Evolutionary conservation across 2,888 invertebrate genomes (phyloP).

Genomic region (Leptinotarsa haldemani): DNA sequence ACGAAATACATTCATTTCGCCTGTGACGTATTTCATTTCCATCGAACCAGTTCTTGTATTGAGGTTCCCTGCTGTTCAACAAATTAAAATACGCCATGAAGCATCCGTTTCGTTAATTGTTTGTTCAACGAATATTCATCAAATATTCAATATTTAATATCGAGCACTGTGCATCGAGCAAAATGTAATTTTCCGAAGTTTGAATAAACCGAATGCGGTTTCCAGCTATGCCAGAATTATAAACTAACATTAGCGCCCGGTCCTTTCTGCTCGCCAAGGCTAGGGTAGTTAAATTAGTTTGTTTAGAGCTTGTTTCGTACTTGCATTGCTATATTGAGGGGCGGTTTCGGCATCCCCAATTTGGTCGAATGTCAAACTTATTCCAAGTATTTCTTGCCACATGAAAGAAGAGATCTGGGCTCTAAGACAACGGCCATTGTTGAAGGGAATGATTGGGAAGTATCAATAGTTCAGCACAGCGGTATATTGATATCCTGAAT

Average conservation of each 20-base stretch:
- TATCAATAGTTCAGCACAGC: not conserved
- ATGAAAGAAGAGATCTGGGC: conserved; percentile 18
- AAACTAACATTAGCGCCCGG: conserved; percentile 46
- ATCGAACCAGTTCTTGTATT: not conserved
- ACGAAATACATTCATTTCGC: conserved; percentile 5
- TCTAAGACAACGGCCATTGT: conserved; percentile 14
- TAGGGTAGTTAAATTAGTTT: conserved; percentile 53
- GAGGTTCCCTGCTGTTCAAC: conserved; percentile 6
- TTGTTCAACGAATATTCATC: conserved; percentile 27
- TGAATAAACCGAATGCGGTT: conserved; percentile 52
- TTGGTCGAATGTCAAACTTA: conserved; percentile 27
- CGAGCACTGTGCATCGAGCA: conserved; percentile 17
- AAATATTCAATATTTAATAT: conserved; percentile 39
- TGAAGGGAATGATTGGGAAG: conserved; percentile 4
- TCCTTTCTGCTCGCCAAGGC: conserved; percentile 34
- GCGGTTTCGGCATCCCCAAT: not conserved
- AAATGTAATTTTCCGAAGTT: conserved; percentile 50
- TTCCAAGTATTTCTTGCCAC: conserved; percentile 29
- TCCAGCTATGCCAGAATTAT: conserved; percentile 51
- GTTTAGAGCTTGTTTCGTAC: conserved; percentile 51
- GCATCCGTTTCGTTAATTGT: conserved; percentile 28
- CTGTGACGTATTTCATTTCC: conserved; percentile 16
- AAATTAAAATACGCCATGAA: conserved; percentile 32
- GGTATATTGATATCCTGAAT: not conserved
- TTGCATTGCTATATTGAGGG: conserved; percentile 1